Conservation (phyloP, 2,113 vertebrate species). For the Hemiscyllium ocellatum region DNA sequence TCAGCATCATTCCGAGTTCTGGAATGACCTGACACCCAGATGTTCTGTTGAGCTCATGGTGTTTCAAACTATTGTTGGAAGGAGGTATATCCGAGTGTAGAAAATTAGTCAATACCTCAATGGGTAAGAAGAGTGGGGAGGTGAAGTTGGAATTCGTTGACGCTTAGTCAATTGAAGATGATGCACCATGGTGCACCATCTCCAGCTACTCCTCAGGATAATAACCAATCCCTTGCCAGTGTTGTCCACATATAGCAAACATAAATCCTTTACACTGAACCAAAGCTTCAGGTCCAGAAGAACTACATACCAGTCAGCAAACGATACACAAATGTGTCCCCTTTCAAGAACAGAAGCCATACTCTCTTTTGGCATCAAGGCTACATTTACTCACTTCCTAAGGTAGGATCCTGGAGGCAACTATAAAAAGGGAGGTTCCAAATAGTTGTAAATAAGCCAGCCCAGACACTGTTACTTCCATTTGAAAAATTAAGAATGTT, state of each 20-base stretch:
- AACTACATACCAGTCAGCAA: background rate
- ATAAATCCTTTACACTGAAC: background rate
- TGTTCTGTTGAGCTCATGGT: background rate
- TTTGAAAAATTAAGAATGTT: background rate
- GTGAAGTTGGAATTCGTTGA: background rate
- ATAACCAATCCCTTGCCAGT: background rate
- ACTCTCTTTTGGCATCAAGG: background rate
- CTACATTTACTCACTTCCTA: background rate
- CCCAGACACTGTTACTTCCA: background rate
- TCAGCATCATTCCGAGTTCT: background rate
- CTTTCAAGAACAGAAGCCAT: background rate
- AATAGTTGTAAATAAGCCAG: background rate
- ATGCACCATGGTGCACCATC: background rate
- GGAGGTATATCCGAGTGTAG: background rate
- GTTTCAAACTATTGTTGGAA: background rate
- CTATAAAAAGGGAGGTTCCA: background rate
- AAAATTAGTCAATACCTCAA: background rate
- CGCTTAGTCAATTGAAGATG: background rate
- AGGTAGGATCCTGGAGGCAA: background rate
- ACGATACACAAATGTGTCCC: background rate
- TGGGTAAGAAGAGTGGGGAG: background rate
- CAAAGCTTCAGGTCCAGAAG: background rate
- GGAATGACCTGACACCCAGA: background rate
- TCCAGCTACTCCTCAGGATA: background rate
- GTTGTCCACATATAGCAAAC: background rate